These are phyloP conservation scores for Echinometra lucunter DNA, from an alignment of 53 echinoderm and acorn worm species.

Conservation along the genomic window DNA sequence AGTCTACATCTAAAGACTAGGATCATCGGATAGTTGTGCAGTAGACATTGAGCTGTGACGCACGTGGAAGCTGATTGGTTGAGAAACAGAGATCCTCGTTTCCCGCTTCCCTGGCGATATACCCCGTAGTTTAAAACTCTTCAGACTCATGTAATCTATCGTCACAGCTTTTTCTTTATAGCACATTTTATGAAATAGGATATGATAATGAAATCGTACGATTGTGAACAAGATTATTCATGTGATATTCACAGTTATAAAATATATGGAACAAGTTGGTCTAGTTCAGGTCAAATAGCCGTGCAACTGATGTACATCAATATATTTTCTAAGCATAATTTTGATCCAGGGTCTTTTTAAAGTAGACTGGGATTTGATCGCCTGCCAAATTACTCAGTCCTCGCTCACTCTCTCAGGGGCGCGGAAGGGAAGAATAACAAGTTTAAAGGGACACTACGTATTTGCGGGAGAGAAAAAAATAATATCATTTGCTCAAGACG, in stretches of 20 bases:
- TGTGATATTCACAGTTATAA: too few species aligned
- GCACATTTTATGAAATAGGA: too few species aligned
- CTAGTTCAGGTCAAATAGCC: neutral
- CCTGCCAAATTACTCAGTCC: slow-evolving; percentile 62
- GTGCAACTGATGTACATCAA: neutral
- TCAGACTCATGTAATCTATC: neutral
- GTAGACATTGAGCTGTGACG: slow-evolving; percentile 64
- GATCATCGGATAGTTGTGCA: neutral
- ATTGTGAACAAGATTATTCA: too few species aligned
- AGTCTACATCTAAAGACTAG: neutral
- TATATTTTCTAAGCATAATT: too few species aligned
- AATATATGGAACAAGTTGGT: neutral
- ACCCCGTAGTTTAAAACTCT: neutral
- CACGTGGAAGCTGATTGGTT: slow-evolving; percentile 69
- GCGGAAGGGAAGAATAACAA: slow-evolving; percentile 58
- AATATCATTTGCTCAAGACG: too few species aligned
- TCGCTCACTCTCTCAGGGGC: slow-evolving; percentile 51
- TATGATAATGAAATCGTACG: too few species aligned
- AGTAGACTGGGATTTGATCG: slow-evolving; percentile 18
- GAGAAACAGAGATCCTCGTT: slow-evolving; percentile 25
- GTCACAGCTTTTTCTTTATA: neutral
- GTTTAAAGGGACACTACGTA: slow-evolving; percentile 27
- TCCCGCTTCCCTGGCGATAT: slow-evolving; percentile 66
- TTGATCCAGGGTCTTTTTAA: neutral
- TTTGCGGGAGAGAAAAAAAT: too few species aligned